Evolutionary conservation across 2,797 vertebrate species (phyloP).

Genomic region (Mycteria americana): DNA sequence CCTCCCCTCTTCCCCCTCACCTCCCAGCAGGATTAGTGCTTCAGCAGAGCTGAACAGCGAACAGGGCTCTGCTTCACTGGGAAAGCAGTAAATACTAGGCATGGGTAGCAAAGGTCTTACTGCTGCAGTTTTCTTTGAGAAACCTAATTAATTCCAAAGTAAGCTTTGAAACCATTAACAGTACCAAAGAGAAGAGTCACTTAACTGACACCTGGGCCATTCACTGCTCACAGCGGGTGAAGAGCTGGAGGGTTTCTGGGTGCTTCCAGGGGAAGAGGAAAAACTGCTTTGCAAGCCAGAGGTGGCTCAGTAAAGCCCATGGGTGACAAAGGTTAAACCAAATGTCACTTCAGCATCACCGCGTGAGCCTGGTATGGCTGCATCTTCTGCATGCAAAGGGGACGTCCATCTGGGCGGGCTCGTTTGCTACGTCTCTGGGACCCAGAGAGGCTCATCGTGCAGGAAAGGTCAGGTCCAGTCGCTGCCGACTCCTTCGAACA

Average conservation of each 20-base stretch:
- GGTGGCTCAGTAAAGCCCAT: rapidly evolving
- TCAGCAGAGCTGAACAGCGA: background rate
- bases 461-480: background rate
- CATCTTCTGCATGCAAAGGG: background rate
- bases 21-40: background rate
- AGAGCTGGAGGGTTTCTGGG: background rate
- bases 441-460: rapidly evolving
- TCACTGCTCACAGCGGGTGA: background rate
- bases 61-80: too few species aligned
- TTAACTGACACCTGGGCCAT: background rate
- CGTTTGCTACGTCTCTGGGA: rapidly evolving
- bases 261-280: background rate
- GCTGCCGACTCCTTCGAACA: background rate
- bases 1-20: too few species aligned
- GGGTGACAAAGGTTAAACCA: background rate
- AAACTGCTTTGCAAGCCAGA: background rate
- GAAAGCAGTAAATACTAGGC: background rate
- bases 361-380: rapidly evolving
- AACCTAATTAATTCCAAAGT: background rate
- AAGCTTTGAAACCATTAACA: background rate
- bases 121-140: background rate
- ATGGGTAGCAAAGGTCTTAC: background rate
- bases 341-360: background rate
- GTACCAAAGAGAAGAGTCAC: too few species aligned
- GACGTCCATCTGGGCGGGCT: rapidly evolving